phyloP scores from a whole-genome alignment of 2,888 invertebrate genomes.

The Hypomecis atomaria region DNA sequence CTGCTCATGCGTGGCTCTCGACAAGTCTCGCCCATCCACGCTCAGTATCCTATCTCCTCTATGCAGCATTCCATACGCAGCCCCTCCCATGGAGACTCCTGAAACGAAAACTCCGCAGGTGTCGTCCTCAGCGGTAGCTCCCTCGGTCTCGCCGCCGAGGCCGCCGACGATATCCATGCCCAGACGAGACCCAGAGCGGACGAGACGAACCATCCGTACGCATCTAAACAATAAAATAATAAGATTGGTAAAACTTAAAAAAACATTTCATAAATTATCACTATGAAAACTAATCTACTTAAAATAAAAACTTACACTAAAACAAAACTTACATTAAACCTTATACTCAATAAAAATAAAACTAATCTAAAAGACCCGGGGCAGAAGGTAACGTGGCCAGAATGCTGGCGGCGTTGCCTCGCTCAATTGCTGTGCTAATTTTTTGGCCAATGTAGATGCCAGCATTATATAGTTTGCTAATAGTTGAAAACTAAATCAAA shows the following conservation, averaged over 20 bases:
- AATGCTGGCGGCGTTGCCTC: too few species aligned
- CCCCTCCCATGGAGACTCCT: slow-evolving; percentile 73
- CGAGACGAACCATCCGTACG: slow-evolving; percentile 78
- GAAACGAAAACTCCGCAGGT: slow-evolving; percentile 81
- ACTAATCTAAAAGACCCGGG: too few species aligned
- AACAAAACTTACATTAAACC: too few species aligned
- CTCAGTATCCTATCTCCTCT: slow-evolving; percentile 90
- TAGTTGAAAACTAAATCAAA: too few species aligned
- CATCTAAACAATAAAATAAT: slow-evolving; percentile 60
- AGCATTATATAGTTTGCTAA: background rate
- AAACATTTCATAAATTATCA: too few species aligned
- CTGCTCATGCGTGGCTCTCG: slow-evolving; percentile 90
- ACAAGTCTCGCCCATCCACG: slow-evolving; percentile 90
- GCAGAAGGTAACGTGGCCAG: too few species aligned
- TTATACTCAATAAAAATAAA: too few species aligned
- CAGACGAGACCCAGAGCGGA: slow-evolving; percentile 77
- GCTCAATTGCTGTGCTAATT: too few species aligned
- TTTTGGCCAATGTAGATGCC: too few species aligned
- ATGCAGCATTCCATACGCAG: slow-evolving; percentile 82
- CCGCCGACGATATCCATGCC: slow-evolving; percentile 83
- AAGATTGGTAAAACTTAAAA: too few species aligned
- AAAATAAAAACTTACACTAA: too few species aligned
- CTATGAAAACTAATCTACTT: too few species aligned
- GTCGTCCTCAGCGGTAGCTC: slow-evolving; percentile 65
- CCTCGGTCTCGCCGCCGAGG: slow-evolving; percentile 72